Conservation (phyloP, 1,140 invertebrate species). For the Drosophila pachea region DNA sequence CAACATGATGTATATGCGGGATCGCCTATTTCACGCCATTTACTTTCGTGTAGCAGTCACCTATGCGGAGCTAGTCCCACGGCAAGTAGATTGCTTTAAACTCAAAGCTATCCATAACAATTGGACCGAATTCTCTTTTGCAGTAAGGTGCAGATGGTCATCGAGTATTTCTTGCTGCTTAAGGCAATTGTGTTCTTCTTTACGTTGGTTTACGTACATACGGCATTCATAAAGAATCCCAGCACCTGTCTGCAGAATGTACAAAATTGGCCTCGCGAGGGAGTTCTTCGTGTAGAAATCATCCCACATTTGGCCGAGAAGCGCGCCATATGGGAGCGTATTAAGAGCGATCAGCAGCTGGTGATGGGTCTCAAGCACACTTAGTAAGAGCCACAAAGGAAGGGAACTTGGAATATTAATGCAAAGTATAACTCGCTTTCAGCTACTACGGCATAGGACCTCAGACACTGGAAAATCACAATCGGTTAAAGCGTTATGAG, state of each 20-base stretch:
- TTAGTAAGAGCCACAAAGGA: conserved; percentile 43
- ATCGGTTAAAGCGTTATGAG: conserved; percentile 58
- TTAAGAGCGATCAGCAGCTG: conserved; percentile 58
- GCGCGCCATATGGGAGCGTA: conserved; percentile 87
- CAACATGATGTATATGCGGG: conserved; percentile 90
- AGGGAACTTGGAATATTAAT: not conserved
- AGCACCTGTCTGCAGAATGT: conserved; percentile 96
- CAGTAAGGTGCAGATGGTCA: conserved; percentile 88
- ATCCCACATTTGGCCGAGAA: conserved; percentile 90
- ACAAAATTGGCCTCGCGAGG: conserved; percentile 95
- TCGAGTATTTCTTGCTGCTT: conserved; percentile 94
- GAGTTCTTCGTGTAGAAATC: conserved; percentile 96
- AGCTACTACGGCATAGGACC: conserved; percentile 70
- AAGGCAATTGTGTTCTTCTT: conserved; percentile 95
- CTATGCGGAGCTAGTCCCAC: conserved; percentile 93
- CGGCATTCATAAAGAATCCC: conserved; percentile 94
- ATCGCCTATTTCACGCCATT: conserved; percentile 96
- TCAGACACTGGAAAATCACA: conserved; percentile 64
- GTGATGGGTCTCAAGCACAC: conserved; percentile 60
- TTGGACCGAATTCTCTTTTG: conserved; percentile 2
- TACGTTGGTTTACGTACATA: conserved; percentile 95
- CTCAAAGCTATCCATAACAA: not conserved
- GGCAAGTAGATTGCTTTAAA: conserved; percentile 30
- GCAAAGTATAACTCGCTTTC: not conserved
- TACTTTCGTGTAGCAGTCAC: conserved; percentile 94